These are phyloP conservation scores for Steromphala cineraria DNA, from an alignment of 2,888 invertebrate species.

Conservation along the genomic window DNA sequence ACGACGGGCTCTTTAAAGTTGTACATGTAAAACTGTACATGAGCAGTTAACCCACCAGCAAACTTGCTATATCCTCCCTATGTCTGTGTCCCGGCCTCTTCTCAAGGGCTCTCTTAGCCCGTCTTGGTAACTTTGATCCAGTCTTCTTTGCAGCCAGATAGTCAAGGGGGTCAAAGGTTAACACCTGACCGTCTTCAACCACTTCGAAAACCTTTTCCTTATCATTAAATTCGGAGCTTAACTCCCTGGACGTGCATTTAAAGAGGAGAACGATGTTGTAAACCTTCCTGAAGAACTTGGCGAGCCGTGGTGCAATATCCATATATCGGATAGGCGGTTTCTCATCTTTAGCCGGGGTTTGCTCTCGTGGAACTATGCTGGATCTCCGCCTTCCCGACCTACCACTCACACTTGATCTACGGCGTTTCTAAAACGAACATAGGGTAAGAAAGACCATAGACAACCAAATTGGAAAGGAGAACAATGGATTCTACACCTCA, in stretches of 20 bases:
- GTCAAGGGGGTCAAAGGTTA: constrained; percentile 49
- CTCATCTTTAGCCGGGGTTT: neutral
- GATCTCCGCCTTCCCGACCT: neutral
- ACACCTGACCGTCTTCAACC: constrained; percentile 32
- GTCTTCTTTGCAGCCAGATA: constrained; percentile 47
- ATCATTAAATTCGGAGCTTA: neutral
- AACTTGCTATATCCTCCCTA: constrained; percentile 43
- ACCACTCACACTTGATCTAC: neutral
- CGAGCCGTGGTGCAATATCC: neutral
- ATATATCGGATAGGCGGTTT: too few species aligned
- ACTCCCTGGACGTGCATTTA: neutral
- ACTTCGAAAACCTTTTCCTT: neutral
- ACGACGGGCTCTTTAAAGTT: too few species aligned
- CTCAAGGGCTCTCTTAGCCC: constrained; percentile 42
- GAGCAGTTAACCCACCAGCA: constrained; percentile 43
- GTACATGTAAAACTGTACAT: too few species aligned
- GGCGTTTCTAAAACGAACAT: neutral
- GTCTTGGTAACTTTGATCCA: constrained; percentile 42
- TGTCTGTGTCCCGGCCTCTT: constrained; percentile 46
- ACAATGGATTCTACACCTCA: too few species aligned
- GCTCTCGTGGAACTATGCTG: neutral
- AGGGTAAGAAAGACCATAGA: too few species aligned
- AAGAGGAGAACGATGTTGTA: neutral
- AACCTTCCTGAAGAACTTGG: neutral
- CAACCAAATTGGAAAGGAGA: too few species aligned